phyloP scores from a whole-genome alignment of 1,140 invertebrate species.

The Temnothorax nylanderi region DNA sequence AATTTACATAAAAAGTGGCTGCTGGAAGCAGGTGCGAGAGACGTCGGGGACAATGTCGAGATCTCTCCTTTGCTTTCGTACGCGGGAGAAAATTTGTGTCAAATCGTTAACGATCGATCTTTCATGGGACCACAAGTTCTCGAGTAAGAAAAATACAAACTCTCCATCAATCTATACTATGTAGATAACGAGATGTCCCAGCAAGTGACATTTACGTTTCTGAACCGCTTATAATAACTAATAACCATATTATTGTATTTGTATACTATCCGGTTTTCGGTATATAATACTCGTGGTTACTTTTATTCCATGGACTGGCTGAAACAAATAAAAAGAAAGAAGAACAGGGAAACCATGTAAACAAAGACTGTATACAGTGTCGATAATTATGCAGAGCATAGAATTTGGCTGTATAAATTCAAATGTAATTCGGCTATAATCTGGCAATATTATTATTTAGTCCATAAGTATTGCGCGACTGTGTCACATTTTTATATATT shows the following conservation, averaged over 20 bases:
- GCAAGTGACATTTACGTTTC: background rate
- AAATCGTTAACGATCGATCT: constrained; percentile 88
- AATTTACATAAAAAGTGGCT: constrained; percentile 94
- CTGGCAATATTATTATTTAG: background rate
- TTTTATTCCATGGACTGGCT: background rate
- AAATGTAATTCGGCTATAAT: background rate
- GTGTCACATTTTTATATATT: constrained; percentile 20
- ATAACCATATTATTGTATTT: background rate
- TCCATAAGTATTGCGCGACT: background rate
- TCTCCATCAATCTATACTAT: background rate
- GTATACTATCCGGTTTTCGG: background rate
- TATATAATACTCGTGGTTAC: background rate
- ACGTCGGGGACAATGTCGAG: constrained; percentile 91
- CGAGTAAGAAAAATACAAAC: constrained; percentile 53
- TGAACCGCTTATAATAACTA: background rate
- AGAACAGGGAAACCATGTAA: background rate
- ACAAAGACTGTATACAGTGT: background rate
- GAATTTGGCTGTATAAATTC: background rate
- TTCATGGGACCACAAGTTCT: constrained; percentile 88
- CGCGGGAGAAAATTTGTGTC: constrained; percentile 93
- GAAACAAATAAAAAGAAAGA: background rate
- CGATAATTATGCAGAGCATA: background rate
- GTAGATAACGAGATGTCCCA: background rate
- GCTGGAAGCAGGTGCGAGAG: constrained; percentile 92
- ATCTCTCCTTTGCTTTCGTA: constrained; percentile 97